Evolutionary conservation across 1,140 invertebrate genomes (phyloP).

Genomic region (Lutraria rhynchaena): DNA sequence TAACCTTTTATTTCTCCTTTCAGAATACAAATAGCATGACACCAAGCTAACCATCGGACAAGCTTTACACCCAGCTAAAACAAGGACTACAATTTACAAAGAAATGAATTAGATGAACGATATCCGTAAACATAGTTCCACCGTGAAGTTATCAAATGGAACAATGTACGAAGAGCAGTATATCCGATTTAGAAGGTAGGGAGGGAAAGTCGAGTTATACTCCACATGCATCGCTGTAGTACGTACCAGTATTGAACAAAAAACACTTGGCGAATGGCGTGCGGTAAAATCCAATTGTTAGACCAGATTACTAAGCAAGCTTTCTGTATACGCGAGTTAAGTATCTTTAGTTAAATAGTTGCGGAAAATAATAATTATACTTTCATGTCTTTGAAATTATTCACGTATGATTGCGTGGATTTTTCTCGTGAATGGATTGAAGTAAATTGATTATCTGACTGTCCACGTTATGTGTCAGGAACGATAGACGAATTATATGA

Average conservation of each 20-base stretch:
- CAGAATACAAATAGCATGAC: too few relatives aligned
- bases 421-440: constrained; percentile 9
- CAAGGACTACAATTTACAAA: too few relatives aligned
- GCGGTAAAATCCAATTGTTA: constrained; percentile 5
- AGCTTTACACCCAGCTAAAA: too few relatives aligned
- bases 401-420: constrained; percentile 22
- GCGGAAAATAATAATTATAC: constrained; percentile 25
- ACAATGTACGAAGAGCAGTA: too few relatives aligned
- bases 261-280: background rate
- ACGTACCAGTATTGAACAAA: background rate
- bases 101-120: too few relatives aligned
- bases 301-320: background rate
- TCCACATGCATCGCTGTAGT: background rate
- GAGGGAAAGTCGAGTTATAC: background rate
- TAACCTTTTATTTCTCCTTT: too few relatives aligned
- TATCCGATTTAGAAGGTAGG: background rate
- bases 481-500: constrained; percentile 23
- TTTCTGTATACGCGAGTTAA: background rate
- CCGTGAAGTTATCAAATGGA: too few relatives aligned
- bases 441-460: constrained; percentile 10
- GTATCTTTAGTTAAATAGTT: background rate
- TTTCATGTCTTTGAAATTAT: constrained; percentile 16
- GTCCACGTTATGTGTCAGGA: constrained; percentile 4
- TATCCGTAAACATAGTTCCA: too few relatives aligned
- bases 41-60: too few relatives aligned